Evolutionary conservation across 2,113 vertebrate genomes (phyloP).

Genomic region (Lanius ludovicianus): DNA sequence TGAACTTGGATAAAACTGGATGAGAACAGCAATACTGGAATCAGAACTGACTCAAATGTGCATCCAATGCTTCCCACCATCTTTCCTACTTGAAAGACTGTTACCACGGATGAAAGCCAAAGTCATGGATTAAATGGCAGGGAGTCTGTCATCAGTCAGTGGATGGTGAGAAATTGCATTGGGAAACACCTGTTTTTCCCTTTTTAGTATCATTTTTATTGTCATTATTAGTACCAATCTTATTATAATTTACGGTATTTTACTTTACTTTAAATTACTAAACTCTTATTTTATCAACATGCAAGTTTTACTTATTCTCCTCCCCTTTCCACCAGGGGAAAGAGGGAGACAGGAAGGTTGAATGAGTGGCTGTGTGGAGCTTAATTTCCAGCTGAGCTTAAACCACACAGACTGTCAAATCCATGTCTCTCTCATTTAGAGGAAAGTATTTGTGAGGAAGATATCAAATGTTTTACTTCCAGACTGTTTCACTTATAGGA

Average conservation of each 20-base stretch:
- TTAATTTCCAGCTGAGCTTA: background rate
- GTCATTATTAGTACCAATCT: background rate
- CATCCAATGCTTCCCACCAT: background rate
- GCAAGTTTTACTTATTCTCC: background rate
- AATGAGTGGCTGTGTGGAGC: accelerated
- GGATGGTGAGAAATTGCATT: background rate
- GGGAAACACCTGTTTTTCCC: background rate
- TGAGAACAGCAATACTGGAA: background rate
- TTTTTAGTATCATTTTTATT: background rate
- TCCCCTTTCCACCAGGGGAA: background rate
- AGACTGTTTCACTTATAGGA: background rate
- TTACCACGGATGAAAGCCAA: background rate
- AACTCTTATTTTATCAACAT: background rate
- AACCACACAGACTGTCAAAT: background rate
- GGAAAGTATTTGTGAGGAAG: background rate
- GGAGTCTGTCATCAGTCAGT: background rate
- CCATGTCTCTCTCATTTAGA: background rate
- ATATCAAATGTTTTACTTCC: background rate
- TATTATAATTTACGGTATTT: background rate
- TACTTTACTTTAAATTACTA: background rate
- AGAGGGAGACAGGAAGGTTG: background rate
- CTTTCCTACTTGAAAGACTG: background rate
- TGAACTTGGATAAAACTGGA: background rate
- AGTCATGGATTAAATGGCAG: background rate
- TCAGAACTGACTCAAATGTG: background rate